phyloP scores from a whole-genome alignment of 2,113 vertebrate genomes.

The Irena cyanogastra region DNA sequence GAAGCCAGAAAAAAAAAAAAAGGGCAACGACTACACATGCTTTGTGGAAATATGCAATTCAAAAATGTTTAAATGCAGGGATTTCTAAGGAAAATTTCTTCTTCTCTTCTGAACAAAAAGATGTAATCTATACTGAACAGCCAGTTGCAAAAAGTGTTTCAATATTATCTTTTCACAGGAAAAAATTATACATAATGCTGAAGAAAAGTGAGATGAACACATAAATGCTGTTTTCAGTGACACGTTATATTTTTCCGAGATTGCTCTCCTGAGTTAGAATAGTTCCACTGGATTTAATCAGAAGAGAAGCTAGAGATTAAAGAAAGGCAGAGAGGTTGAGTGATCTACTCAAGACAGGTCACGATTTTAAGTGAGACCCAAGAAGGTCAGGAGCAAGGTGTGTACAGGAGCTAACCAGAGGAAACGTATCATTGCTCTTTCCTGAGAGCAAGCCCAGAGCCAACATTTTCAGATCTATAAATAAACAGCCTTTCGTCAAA shows the following conservation, averaged over 20 bases:
- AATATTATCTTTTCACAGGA: background rate
- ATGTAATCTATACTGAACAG: background rate
- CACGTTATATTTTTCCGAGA: background rate
- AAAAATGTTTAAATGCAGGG: background rate
- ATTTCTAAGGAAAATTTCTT: background rate
- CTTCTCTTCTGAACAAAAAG: background rate
- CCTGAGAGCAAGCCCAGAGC: background rate
- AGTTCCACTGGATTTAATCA: background rate
- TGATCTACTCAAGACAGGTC: background rate
- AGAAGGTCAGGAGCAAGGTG: background rate
- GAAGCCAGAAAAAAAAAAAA: background rate
- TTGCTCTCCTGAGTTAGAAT: background rate
- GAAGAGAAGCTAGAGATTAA: background rate
- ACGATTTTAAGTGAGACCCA: background rate
- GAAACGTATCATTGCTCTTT: background rate
- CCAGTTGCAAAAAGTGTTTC: background rate
- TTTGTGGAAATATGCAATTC: background rate
- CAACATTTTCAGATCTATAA: background rate
- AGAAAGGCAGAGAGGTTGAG: background rate
- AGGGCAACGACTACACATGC: background rate
- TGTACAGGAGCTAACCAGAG: background rate
- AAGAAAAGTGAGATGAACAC: conserved; percentile 10
- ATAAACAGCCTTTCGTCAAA: background rate
- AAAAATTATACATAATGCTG: background rate
- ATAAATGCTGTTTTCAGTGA: conserved; percentile 19